Evolutionary conservation across 2,797 vertebrate genomes (phyloP).

Genomic region (Poecilia gillii): DNA sequence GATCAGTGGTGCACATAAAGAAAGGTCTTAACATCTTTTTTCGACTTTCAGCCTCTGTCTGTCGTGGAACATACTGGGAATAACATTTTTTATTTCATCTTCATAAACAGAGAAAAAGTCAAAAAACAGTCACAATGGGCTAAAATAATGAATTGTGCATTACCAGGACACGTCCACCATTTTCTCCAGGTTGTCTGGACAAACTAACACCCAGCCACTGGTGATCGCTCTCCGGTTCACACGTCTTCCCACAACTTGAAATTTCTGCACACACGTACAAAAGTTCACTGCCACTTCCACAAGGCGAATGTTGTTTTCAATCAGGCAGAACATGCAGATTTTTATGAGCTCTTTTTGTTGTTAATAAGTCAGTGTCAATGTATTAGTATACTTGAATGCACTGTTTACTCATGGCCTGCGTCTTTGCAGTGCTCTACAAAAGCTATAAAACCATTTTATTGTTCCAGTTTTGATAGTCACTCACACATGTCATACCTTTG

Average conservation of each 20-base stretch:
- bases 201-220: slow-evolving; percentile 98
- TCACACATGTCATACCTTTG: not conserved
- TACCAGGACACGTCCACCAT: slow-evolving; percentile 87
- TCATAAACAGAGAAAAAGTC: not conserved
- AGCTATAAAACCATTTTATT: not conserved
- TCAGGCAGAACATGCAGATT: not conserved
- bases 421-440: not conserved
- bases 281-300: not conserved
- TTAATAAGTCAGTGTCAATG: not conserved
- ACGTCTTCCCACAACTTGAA: slow-evolving; percentile 87
- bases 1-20: not conserved
- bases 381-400: not conserved
- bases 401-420: not conserved
- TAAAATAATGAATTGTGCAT: slow-evolving; percentile 2
- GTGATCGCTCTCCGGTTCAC: slow-evolving; percentile 88
- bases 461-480: not conserved
- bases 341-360: not conserved
- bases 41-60: not conserved
- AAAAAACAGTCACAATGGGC: not conserved
- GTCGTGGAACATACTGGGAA: not conserved
- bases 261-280: slow-evolving; percentile 72
- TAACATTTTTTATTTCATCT: not conserved
- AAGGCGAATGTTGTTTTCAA: not conserved
- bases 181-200: slow-evolving; percentile 85
- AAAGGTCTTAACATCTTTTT: not conserved